Evolutionary conservation across 2,797 vertebrate genomes (phyloP), one percentile per base, ranked within the genome.

Genomic region (Mormyrops boulengeri): DNA sequence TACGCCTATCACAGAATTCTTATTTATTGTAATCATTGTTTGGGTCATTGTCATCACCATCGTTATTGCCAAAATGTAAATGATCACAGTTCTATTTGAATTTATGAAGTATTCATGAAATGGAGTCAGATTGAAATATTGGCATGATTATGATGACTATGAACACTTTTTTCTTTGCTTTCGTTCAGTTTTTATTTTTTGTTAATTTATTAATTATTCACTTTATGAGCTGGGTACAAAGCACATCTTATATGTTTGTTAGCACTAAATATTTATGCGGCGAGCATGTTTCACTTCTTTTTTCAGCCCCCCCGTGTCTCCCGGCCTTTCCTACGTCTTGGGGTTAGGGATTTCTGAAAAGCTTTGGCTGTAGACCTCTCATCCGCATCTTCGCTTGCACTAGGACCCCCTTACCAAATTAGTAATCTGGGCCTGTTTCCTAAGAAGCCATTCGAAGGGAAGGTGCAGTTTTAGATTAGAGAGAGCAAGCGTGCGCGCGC

Each of bases 141-240:
- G 85, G 30, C 30, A 41, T 87, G 52, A 57, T 60, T 41, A n/a
- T 4, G 26, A 41, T 87, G 26, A 60, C 26, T 60, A 41, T 38
- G 17, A 19, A 87, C 17, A 60, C 53, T 30, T 26, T 57, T 22
- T 60, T 8, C 30, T 34, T 55, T 12, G 52, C 85, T 41, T 87
- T 87, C 41, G 9, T 82, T 87, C 7, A 41, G 11, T 30, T 87
- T 84, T 55, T 55, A 30, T 87, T 30, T 85, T 57, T n/a, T 57
- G 52, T 60, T 53, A 87, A 87, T 57, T 17, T 41, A 87, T 87
- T 55, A 87, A 87, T 87, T 87, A 87, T 87, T 87, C 85, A 87
- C 85, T 52, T 38, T 57, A 38, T 41, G 7, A 87, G 53, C 85
- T 53, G 41, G 4, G 17, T 38, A 30, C 19, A 60, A 87, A 87